These are phyloP conservation scores for Glaucopsyche alexis DNA, from an alignment of 2,888 invertebrate species.

Conservation along the genomic window DNA sequence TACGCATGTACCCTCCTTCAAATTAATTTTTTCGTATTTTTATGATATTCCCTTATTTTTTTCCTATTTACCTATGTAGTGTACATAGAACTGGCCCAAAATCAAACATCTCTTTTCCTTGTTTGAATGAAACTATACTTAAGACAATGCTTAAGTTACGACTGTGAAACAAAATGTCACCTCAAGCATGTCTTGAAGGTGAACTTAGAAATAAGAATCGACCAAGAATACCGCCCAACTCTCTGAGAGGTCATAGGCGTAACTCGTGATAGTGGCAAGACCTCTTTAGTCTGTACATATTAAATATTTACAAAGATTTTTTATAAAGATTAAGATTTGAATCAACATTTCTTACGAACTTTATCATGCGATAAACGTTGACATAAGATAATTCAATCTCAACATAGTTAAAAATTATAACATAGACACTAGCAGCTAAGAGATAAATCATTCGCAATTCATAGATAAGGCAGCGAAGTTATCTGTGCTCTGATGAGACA, in stretches of 20 bases:
- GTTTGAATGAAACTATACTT: no score
- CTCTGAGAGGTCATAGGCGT: not conserved
- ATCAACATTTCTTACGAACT: not conserved
- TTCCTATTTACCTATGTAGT: no score
- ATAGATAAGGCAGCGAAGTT: not conserved
- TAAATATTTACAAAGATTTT: not conserved
- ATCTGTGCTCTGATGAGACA: not conserved
- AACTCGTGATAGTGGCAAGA: not conserved
- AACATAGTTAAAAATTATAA: conserved; percentile 4
- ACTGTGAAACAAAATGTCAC: no score
- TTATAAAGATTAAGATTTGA: not conserved
- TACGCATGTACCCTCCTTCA: no score
- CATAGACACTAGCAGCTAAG: conserved; percentile 2
- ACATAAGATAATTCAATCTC: not conserved
- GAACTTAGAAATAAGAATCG: no score
- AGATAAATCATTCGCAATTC: conserved; percentile 11
- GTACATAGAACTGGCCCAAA: no score
- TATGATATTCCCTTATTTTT: no score
- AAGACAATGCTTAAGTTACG: no score
- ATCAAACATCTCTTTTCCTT: no score
- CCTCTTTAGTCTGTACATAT: not conserved
- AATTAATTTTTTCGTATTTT: no score
- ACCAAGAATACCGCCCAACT: no score
- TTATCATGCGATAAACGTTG: conserved; percentile 6
- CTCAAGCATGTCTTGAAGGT: no score